Percentiles rank a stretch among this genome's conserved stretches.
Evolutionary conservation across 2,888 invertebrate species (phyloP).

Genomic region (Oxycera nigricornis): DNA sequence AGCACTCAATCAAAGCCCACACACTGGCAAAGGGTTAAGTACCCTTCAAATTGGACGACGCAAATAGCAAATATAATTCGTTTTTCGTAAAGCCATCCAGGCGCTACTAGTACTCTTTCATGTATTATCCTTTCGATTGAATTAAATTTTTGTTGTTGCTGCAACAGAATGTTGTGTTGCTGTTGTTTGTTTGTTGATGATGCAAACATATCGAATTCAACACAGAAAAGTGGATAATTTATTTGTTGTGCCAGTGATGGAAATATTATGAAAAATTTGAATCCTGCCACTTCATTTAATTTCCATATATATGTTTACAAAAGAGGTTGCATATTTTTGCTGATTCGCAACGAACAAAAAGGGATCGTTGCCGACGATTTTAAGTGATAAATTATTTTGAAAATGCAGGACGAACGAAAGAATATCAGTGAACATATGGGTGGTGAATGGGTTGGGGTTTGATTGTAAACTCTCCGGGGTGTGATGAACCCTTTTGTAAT

Average conservation of each 20-base stretch:
- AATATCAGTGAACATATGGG: constrained; percentile 12
- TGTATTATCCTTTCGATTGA: background rate
- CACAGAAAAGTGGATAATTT: constrained; percentile 41
- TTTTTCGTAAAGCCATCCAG: background rate
- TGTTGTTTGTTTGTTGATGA: background rate
- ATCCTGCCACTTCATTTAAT: constrained; percentile 52
- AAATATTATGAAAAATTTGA: constrained; percentile 49
- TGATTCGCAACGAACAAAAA: background rate
- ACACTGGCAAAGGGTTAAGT: constrained; percentile 42
- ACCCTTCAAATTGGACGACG: constrained; percentile 44
- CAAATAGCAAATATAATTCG: constrained; percentile 45
- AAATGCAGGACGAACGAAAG: background rate
- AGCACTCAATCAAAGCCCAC: constrained; percentile 31
- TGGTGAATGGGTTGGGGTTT: background rate
- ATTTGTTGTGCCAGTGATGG: constrained; percentile 41
- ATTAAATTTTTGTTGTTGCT: background rate
- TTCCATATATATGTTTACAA: constrained; percentile 47
- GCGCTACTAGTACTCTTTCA: background rate
- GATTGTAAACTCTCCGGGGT: constrained; percentile 14
- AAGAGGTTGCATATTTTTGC: background rate
- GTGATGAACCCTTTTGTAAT: constrained; percentile 13
- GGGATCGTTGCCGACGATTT: constrained; percentile 9
- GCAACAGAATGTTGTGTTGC: background rate
- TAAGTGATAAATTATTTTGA: constrained; percentile 30
- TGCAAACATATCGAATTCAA: constrained; percentile 30